Evolutionary conservation across 2,797 vertebrate species (phyloP).

Genomic region (Megaceryle alcyon): DNA sequence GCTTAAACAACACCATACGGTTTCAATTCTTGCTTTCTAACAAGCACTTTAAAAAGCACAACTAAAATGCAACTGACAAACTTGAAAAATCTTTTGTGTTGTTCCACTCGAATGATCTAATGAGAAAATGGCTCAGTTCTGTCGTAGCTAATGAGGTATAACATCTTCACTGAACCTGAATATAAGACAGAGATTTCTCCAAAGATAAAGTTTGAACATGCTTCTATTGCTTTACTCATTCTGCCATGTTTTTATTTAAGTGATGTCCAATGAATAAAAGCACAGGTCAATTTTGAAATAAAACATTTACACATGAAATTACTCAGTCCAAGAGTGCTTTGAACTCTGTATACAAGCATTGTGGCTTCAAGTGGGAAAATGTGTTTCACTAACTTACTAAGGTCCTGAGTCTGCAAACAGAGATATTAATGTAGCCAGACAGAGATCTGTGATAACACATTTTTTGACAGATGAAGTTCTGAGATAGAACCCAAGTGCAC

Average conservation of each 20-base stretch:
- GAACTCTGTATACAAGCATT: constrained; percentile 31
- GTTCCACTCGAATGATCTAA: constrained; percentile 69
- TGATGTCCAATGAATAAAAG: constrained; percentile 61
- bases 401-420: background rate
- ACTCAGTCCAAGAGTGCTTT: constrained; percentile 21
- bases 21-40: constrained; percentile 57
- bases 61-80: constrained; percentile 61
- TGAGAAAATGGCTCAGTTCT: constrained; percentile 74
- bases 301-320: constrained; percentile 42
- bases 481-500: background rate
- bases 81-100: constrained; percentile 54
- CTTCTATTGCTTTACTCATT: constrained; percentile 1
- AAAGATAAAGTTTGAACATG: constrained; percentile 7
- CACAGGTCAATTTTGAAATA: constrained; percentile 56
- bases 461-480: background rate
- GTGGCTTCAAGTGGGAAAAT: constrained; percentile 21
- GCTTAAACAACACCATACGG: constrained; percentile 29
- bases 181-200: constrained; percentile 56
- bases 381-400: background rate
- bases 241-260: constrained; percentile 68
- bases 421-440: background rate
- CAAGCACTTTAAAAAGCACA: constrained; percentile 64
- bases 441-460: background rate
- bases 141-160: constrained; percentile 63
- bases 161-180: constrained; percentile 70